These are phyloP conservation scores for Folsomia candida DNA, from an alignment of 2,888 invertebrate species.

Conservation along the genomic window DNA sequence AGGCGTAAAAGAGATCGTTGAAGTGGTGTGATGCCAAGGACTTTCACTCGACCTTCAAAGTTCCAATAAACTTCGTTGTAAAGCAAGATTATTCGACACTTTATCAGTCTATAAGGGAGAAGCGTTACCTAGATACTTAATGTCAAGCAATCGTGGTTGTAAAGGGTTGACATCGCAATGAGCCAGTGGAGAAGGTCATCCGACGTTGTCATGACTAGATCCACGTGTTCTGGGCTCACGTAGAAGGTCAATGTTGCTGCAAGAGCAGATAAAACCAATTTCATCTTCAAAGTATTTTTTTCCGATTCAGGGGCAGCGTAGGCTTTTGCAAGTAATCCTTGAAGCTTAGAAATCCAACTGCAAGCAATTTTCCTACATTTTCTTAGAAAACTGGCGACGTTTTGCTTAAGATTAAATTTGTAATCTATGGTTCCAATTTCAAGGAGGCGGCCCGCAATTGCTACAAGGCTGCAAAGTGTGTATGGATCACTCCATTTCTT, in stretches of 20 bases:
- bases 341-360: slow-evolving; percentile 12
- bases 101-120: no score
- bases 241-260: slow-evolving; percentile 7
- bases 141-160: no score
- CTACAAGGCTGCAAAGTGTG: background rate
- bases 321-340: background rate
- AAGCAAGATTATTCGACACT: no score
- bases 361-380: slow-evolving; percentile 11
- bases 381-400: background rate
- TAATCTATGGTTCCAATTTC: no score
- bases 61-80: slow-evolving; percentile 12
- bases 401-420: background rate
- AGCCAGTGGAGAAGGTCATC: slow-evolving; percentile 24
- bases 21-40: background rate
- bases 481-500: slow-evolving; percentile 23
- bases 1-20: background rate
- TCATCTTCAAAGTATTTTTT: background rate
- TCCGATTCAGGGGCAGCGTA: background rate
- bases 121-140: no score
- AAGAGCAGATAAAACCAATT: slow-evolving; percentile 3
- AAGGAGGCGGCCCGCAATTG: slow-evolving; percentile 14
- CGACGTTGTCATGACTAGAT: background rate
- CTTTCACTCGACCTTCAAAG: background rate
- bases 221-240: background rate
- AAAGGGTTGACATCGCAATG: slow-evolving; percentile 7